phyloP scores from a whole-genome alignment of 2,888 invertebrate species.

The Microchrysa polita region DNA sequence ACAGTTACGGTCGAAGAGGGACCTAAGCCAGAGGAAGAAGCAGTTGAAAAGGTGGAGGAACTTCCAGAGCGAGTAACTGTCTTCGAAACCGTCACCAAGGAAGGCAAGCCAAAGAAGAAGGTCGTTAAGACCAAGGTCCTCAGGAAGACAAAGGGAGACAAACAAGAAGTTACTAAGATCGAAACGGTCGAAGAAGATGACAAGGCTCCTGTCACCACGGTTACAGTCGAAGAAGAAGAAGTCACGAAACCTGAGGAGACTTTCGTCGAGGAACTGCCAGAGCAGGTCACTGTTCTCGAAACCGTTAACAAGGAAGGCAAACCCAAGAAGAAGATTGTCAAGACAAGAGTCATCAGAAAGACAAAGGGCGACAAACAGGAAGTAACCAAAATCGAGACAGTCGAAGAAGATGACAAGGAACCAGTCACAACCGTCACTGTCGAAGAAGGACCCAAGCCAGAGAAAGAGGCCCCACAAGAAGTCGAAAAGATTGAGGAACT shows the following conservation, averaged over 20 bases:
- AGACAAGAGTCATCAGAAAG: conserved; percentile 60
- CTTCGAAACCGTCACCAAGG: conserved; percentile 63
- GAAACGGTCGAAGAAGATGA: conserved; percentile 60
- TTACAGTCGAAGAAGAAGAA: conserved; percentile 52
- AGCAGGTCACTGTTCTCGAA: conserved; percentile 54
- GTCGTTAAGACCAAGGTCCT: conserved; percentile 52
- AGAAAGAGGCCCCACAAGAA: conserved; percentile 50
- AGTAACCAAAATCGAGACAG: conserved; percentile 59
- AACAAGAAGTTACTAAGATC: conserved; percentile 61
- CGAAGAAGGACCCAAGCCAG: conserved; percentile 56
- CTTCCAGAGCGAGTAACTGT: conserved; percentile 58
- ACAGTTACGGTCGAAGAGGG: conserved; percentile 54
- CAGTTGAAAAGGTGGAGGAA: conserved; percentile 53
- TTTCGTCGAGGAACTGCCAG: conserved; percentile 51
- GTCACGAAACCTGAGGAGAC: conserved; percentile 53
- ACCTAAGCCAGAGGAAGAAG: conserved; percentile 50
- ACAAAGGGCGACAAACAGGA: conserved; percentile 61
- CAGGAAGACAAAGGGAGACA: conserved; percentile 52
- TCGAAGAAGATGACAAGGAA: conserved; percentile 61
- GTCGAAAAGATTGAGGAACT: conserved; percentile 32
- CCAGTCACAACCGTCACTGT: conserved; percentile 60
- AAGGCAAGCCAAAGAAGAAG: conserved; percentile 60
- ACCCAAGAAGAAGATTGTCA: conserved; percentile 57
- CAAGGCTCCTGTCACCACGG: conserved; percentile 54
- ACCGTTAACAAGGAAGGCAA: conserved; percentile 53